Evolutionary conservation across 2,888 invertebrate genomes (phyloP).

Genomic region (Lasius platythorax): DNA sequence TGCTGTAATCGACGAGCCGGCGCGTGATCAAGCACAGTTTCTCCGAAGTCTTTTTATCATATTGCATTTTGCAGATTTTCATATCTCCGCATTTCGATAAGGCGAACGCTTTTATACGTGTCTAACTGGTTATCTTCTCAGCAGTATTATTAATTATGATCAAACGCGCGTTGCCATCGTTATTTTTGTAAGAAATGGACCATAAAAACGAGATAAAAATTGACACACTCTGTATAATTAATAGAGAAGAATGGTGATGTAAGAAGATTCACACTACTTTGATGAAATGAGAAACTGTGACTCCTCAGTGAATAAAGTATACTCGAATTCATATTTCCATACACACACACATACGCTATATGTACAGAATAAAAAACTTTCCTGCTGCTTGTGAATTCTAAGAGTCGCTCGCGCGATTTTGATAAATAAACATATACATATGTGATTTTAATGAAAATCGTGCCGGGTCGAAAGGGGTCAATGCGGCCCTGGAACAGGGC

Average conservation of each 20-base stretch:
- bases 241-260: neutral
- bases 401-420: neutral
- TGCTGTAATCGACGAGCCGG: neutral
- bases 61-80: neutral
- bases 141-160: neutral
- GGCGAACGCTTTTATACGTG: neutral
- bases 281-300: neutral
- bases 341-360: neutral
- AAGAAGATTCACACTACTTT: neutral
- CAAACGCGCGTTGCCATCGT: neutral
- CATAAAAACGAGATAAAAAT: neutral
- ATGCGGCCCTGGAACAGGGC: slow-evolving; percentile 12
- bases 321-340: neutral
- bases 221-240: neutral
- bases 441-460: neutral
- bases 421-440: neutral
- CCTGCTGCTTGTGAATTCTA: neutral
- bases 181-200: neutral
- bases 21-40: neutral
- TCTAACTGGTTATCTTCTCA: neutral
- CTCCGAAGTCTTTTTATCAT: neutral
- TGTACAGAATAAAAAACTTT: neutral
- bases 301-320: neutral
- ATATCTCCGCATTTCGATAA: neutral
- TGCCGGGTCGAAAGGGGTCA: neutral